Conservation (phyloP, 2,797 vertebrate genomes). For the Lerista edwardsae region DNA sequence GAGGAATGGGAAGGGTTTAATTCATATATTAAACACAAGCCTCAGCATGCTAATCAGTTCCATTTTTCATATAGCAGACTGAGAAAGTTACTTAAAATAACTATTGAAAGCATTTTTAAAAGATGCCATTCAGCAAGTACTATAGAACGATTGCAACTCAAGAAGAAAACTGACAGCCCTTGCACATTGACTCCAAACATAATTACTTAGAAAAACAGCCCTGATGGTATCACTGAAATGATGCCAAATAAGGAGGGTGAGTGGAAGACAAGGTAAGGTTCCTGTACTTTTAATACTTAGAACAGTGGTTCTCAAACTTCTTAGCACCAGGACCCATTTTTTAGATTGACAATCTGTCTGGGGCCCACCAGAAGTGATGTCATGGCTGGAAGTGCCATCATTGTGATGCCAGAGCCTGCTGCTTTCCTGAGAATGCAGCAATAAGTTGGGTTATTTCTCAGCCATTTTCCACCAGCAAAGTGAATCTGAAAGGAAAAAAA, state of each 20-base stretch:
- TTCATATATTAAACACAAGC: constrained; percentile 5
- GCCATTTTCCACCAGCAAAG: no score
- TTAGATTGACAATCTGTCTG: no score
- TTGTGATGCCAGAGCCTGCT: no score
- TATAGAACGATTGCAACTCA: constrained; percentile 6
- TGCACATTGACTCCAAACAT: neutral
- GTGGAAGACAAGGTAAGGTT: neutral
- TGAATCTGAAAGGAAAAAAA: no score
- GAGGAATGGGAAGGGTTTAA: neutral
- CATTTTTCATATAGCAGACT: neutral
- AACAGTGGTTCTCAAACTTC: no score
- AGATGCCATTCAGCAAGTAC: neutral
- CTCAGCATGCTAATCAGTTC: constrained; percentile 9
- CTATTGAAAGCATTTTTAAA: constrained; percentile 4
- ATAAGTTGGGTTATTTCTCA: no score
- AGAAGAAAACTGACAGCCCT: fast-evolving
- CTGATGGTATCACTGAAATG: neutral
- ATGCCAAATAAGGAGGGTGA: neutral
- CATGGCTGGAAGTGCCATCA: no score
- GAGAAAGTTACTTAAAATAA: neutral
- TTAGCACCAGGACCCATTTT: no score
- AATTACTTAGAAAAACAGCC: neutral
- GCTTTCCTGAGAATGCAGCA: no score
- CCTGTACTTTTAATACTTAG: neutral
- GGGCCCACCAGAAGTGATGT: no score